Conservation (phyloP, 2,888 invertebrate species). For the Agriopis marginaria region DNA sequence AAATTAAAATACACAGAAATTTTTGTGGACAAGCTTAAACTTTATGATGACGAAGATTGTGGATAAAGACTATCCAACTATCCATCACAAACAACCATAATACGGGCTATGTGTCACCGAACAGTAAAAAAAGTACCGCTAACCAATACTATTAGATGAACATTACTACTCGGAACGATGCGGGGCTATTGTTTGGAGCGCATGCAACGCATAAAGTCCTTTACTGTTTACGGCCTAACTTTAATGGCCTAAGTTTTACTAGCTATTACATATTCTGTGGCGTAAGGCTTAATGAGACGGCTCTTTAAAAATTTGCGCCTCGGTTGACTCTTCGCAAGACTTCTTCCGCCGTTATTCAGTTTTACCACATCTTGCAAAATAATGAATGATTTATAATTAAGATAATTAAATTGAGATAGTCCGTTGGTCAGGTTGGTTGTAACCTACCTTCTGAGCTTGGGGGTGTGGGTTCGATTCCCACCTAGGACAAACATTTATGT, state of each 20-base stretch:
- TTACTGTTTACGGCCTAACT: not conserved
- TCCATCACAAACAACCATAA: not conserved
- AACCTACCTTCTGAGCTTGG: too few species aligned
- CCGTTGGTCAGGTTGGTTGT: too few species aligned
- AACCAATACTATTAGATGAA: conserved; percentile 3
- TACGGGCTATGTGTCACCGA: not conserved
- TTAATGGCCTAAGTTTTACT: not conserved
- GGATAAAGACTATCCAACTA: too few species aligned
- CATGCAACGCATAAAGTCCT: conserved; percentile 11
- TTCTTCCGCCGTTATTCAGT: too few species aligned
- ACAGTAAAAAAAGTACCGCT: conserved; percentile 15
- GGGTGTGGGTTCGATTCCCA: too few species aligned
- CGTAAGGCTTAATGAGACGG: not conserved
- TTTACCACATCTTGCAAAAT: too few species aligned
- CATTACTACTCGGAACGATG: conserved; percentile 5
- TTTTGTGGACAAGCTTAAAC: too few species aligned
- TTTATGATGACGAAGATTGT: too few species aligned
- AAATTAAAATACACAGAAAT: too few species aligned
- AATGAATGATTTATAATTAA: too few species aligned
- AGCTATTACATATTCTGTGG: not conserved
- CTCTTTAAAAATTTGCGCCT: not conserved
- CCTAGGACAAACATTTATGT: too few species aligned
- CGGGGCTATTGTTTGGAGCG: conserved; percentile 15
- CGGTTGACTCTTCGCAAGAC: not conserved
- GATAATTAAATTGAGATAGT: too few species aligned